Evolutionary conservation across 2,797 vertebrate species (phyloP).

Genomic region (Myoxocephalus aenaeus): DNA sequence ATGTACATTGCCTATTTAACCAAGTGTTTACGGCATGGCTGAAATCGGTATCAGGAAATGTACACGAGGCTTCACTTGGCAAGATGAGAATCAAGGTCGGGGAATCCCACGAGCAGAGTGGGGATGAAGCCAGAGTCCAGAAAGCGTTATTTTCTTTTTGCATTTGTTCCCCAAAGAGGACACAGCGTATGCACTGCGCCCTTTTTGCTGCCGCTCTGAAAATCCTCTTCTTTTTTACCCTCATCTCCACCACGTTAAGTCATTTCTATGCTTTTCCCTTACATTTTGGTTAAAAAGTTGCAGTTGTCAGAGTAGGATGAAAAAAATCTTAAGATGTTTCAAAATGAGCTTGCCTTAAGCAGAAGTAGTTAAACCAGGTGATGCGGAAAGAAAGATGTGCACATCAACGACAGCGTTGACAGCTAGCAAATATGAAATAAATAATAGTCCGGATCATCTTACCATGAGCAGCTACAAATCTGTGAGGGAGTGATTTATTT

Average conservation of each 20-base stretch:
- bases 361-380: conserved; percentile 1
- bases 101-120: neutral
- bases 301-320: neutral
- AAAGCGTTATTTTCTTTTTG: neutral
- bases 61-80: neutral
- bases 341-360: neutral
- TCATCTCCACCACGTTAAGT: neutral
- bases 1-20: neutral
- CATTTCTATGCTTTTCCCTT: neutral
- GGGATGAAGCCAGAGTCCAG: neutral
- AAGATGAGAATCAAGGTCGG: neutral
- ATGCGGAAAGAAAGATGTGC: conserved; percentile 30
- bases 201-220: neutral
- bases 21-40: neutral
- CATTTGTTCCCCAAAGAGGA: neutral
- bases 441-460: conserved; percentile 44
- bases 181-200: neutral
- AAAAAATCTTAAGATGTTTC: neutral
- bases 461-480: conserved; percentile 47
- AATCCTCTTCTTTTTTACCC: neutral
- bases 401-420: conserved; percentile 38
- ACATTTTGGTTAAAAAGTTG: neutral
- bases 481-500: conserved; percentile 31
- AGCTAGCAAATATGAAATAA: conserved; percentile 51
- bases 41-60: too few relatives aligned